Conservation (phyloP, 2,888 invertebrate species). For the Kryphioiulus occultus region DNA sequence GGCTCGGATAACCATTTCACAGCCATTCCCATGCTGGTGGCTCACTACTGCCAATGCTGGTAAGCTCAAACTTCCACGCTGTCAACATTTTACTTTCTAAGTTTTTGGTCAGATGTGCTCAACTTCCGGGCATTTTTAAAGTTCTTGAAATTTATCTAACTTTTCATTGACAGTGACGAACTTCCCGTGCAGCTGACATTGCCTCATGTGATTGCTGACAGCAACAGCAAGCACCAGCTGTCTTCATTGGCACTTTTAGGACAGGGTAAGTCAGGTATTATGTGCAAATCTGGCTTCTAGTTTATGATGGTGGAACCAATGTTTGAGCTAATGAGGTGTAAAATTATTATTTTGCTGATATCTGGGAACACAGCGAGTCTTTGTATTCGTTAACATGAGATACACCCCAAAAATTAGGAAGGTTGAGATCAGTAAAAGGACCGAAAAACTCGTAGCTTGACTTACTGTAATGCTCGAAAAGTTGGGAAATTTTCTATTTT, state of each 20-base stretch:
- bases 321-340: not conserved
- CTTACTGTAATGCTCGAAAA: too few species aligned
- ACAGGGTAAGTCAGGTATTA: constrained; percentile 62
- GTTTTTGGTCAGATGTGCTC: not conserved
- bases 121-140: not conserved
- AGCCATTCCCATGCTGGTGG: constrained; percentile 89
- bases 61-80: constrained; percentile 62
- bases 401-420: too few species aligned
- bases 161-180: constrained; percentile 74
- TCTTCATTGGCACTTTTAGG: constrained; percentile 89
- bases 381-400: too few species aligned
- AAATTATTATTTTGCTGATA: too few species aligned
- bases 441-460: too few species aligned
- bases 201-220: constrained; percentile 84
- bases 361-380: too few species aligned
- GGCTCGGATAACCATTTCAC: constrained; percentile 93
- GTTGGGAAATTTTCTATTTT: too few species aligned
- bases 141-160: not conserved
- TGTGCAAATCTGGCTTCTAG: not conserved
- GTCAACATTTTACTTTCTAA: too few species aligned
- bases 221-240: constrained; percentile 87
- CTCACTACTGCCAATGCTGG: constrained; percentile 93
- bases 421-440: too few species aligned
- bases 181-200: constrained; percentile 87
- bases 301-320: not conserved